Percentiles rank a stretch among this genome's conserved stretches.
phyloP scores from a whole-genome alignment of 2,113 vertebrate species.

The Motacilla tschutschensis region DNA sequence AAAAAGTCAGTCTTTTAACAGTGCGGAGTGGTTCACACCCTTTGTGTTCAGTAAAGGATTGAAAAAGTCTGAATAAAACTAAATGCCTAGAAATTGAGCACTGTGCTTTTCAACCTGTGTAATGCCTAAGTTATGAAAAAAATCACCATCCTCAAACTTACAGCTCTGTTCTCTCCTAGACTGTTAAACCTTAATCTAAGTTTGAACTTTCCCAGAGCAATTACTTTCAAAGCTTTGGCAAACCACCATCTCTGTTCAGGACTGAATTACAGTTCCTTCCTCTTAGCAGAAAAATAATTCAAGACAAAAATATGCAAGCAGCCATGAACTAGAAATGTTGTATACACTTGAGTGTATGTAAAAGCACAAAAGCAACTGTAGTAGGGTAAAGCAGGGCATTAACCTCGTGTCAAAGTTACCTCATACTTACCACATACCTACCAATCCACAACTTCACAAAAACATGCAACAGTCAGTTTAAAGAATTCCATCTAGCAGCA shows the following conservation, averaged over 20 bases:
- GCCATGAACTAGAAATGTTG: background rate
- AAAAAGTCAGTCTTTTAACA: slow-evolving; percentile 5
- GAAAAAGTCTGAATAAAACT: background rate
- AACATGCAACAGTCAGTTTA: background rate
- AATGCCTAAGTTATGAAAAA: background rate
- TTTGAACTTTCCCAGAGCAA: background rate
- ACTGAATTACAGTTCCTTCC: slow-evolving; percentile 17
- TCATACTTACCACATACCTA: background rate
- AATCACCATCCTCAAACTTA: background rate
- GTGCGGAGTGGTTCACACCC: background rate
- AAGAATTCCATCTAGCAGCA: background rate
- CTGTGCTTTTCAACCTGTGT: background rate
- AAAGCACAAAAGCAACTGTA: background rate
- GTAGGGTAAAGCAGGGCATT: background rate
- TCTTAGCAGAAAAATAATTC: background rate
- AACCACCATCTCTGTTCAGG: background rate
- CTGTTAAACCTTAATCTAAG: background rate
- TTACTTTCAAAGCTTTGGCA: slow-evolving; percentile 4
- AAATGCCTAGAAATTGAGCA: background rate
- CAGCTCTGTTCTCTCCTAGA: background rate
- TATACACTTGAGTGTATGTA: background rate
- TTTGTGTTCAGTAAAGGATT: background rate
- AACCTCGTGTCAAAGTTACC: background rate
- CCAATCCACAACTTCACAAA: background rate
- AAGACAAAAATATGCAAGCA: background rate